These are phyloP conservation scores for Adrianichthys oophorus DNA, from an alignment of 2,797 vertebrate species.

Conservation along the genomic window DNA sequence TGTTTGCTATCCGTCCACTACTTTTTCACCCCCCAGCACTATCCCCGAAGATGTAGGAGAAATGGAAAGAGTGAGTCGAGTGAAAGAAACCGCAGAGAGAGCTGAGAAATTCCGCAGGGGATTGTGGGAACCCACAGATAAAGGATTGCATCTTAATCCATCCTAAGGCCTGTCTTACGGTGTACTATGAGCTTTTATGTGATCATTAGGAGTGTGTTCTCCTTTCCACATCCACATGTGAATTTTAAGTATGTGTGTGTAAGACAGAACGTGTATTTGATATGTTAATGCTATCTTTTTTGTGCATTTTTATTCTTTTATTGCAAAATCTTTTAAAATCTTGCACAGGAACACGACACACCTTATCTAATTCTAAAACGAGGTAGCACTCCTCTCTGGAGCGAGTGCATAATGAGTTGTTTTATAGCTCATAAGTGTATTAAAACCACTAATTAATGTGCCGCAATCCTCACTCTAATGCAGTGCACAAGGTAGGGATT, in stretches of 20 bases:
- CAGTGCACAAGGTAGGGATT: slow-evolving; percentile 41
- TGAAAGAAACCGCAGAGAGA: slow-evolving; percentile 34
- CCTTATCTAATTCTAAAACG: slow-evolving; percentile 37
- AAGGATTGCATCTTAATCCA: slow-evolving; percentile 79
- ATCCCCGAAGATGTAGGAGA: slow-evolving; percentile 50
- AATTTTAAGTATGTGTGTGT: slow-evolving; percentile 37
- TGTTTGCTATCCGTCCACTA: slow-evolving; percentile 3
- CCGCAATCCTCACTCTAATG: slow-evolving; percentile 46
- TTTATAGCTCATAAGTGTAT: slow-evolving; percentile 63
- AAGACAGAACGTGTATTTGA: slow-evolving; percentile 55
- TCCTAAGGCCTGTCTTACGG: slow-evolving; percentile 73
- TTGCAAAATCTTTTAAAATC: slow-evolving; percentile 50
- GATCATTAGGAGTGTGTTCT: slow-evolving; percentile 68
- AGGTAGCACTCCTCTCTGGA: slow-evolving; percentile 25
- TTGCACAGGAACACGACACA: slow-evolving; percentile 30
- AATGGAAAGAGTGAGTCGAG: slow-evolving; percentile 41
- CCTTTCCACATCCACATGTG: slow-evolving; percentile 24
- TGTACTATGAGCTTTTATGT: slow-evolving; percentile 65
- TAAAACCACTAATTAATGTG: slow-evolving; percentile 69
- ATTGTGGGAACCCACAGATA: slow-evolving; percentile 81
- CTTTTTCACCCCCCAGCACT: slow-evolving; percentile 24
- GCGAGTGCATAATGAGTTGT: slow-evolving; percentile 49
- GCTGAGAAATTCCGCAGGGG: slow-evolving; percentile 65
- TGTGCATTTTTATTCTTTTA: slow-evolving; percentile 46
- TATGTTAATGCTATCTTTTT: slow-evolving; percentile 64